Evolutionary conservation across 1,140 invertebrate genomes (phyloP).

Genomic region (Calliopsis andreniformis): DNA sequence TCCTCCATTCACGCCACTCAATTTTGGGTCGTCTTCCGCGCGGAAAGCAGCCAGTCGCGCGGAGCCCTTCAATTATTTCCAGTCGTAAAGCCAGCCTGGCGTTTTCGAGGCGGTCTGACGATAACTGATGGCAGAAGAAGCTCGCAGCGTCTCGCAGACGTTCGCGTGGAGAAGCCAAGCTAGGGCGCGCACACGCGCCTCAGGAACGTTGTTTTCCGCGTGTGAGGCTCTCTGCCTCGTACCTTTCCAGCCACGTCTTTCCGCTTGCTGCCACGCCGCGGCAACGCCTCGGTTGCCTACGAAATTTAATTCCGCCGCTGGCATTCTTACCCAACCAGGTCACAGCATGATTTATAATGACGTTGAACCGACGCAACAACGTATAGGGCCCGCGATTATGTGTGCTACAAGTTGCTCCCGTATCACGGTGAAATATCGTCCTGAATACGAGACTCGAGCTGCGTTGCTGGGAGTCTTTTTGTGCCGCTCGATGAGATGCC

Average conservation of each 20-base stretch:
- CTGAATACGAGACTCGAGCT: too few species aligned
- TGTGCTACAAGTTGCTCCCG: constrained; percentile 31
- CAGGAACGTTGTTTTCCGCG: constrained; percentile 56
- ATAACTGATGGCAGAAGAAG: constrained; percentile 61
- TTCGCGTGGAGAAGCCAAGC: constrained; percentile 7
- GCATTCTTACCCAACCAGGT: constrained; percentile 38
- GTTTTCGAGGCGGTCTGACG: constrained; percentile 67
- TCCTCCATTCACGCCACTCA: constrained; percentile 64
- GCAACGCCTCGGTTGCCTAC: constrained; percentile 40
- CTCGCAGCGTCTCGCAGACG: constrained; percentile 23
- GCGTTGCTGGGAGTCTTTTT: too few species aligned
- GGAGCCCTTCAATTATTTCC: constrained; percentile 64
- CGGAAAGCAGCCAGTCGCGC: neutral
- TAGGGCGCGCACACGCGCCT: constrained; percentile 6
- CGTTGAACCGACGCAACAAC: constrained; percentile 35
- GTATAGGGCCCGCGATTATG: constrained; percentile 26
- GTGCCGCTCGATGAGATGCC: too few species aligned
- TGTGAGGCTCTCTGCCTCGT: neutral
- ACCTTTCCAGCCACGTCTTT: constrained; percentile 5
- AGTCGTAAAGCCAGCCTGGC: constrained; percentile 41
- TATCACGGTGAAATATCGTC: constrained; percentile 36
- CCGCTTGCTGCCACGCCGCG: constrained; percentile 23
- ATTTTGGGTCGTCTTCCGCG: constrained; percentile 35
- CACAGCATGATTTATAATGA: constrained; percentile 54
- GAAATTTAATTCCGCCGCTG: constrained; percentile 58